Base-by-base conservation (phyloP, 2,797 vertebrate genomes). In the Onychomys leucogaster region DNA sequence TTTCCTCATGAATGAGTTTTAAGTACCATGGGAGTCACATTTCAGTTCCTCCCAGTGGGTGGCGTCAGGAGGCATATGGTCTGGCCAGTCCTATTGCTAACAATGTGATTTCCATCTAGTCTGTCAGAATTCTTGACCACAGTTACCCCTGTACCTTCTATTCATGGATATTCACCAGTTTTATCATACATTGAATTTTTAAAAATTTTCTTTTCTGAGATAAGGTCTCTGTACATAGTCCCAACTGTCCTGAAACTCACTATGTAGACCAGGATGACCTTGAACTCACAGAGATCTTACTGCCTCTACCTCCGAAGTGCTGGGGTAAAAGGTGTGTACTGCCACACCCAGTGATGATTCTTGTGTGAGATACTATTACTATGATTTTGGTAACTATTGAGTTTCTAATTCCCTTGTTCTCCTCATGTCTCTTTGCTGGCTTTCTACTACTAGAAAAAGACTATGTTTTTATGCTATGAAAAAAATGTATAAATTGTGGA, bases 331-430 rank as follows among this genome's bases (percentile, higher is more conserved):
- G 75, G 43, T 77, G 43, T 49, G 27, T 19, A 34, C 29, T 49
- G 55, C 29, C 29, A 78, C 32, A 52, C 4, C 78, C 21, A 27
- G 29, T 71, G 19, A 37, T 37, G 52, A 92, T 83, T 90, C 32
- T 81, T 76, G 9, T 43, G 2, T 93, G 73, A 87, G 29, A 81
- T 93, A 77, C 27, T 78, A 59, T 73, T 95, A 23, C 19, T 52
- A 32, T 86, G 46, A 67, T 88, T n/a, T 94, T 92, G 76, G 25
- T 82, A 89, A 71, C 57, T 37, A 87, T 34, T 61, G 14, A 32
- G 67, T 96, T 92, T 97, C 83, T 91, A 90, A 88, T 89, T 91
- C 13, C 29, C n/a, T 17, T 41, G 49, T 94, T 65, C 29, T 59
- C 78, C 76, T 69, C 61, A 21, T 32, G 55, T 85, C 81, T 94